These are phyloP conservation scores for Pinna nobilis DNA, from an alignment of 1,140 invertebrate species.

Conservation along the genomic window DNA sequence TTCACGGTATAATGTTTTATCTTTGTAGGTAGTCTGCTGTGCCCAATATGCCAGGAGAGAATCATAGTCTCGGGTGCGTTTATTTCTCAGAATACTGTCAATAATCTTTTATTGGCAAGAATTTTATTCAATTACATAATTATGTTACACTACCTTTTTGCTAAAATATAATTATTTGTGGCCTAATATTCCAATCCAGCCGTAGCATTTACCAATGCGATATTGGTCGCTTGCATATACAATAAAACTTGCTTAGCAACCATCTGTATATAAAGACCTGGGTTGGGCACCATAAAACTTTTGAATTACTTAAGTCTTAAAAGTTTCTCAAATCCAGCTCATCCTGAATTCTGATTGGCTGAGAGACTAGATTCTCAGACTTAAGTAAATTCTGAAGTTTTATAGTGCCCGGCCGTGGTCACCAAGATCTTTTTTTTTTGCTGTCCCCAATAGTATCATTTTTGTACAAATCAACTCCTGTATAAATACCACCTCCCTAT, in stretches of 20 bases:
- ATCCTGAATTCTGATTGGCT: no score
- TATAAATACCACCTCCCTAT: no score
- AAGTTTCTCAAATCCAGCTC: no score
- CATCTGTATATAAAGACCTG: no score
- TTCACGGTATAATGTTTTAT: constrained; percentile 36
- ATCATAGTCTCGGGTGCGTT: constrained; percentile 81
- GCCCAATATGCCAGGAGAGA: constrained; percentile 84
- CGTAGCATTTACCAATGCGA: not conserved
- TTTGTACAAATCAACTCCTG: no score
- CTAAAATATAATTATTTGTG: not conserved
- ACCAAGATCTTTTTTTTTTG: no score
- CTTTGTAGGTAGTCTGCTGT: constrained; percentile 82
- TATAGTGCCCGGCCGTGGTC: no score
- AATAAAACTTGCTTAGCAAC: not conserved
- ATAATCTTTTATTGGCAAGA: not conserved
- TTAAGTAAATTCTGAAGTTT: no score
- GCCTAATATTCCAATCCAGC: not conserved
- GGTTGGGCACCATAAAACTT: no score
- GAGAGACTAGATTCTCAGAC: no score
- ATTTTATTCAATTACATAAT: not conserved
- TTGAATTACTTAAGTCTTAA: no score
- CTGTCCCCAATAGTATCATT: no score
- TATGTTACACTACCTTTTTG: not conserved
- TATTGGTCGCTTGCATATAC: not conserved
- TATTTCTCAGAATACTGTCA: not conserved